Base-by-base conservation (phyloP, 2,888 invertebrate genomes). In the Troides helena region DNA sequence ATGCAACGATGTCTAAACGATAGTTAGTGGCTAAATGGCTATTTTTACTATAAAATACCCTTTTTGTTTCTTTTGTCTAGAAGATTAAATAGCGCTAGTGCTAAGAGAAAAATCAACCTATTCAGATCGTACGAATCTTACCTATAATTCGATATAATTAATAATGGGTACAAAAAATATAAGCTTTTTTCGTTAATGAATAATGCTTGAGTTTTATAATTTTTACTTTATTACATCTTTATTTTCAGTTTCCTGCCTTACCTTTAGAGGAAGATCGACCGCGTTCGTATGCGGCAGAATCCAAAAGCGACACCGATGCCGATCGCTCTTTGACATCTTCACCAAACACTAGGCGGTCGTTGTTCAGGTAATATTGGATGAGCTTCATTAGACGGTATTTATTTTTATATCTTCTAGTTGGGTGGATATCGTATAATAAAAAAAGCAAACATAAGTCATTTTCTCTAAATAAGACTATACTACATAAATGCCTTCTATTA, bases 291-390 rank as follows among this genome's bases (percentile, higher is more conserved):
- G 80, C 76, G 25, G 78, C 72, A 1, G 76, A 75, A 2, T 72
- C 75, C 3, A 75, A 74, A 10, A 85, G 82, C 62, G 75, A 78
- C 64, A 87, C 88, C 0, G 89, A 88, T 63, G 81, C 80, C 0
- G 87, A 87, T 1, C 84, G 86, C n/a, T 88, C 89, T 7, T 77
- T 86, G 18, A 75, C 83, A 72, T 84, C 87, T 14, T 80, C 88
- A 17, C 58, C 79, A n/a, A 81, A 80, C 61, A 81, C 78, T 4
- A 76, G 72, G 43, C 75, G 76, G 18, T 80, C 82, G 4, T 36
- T 76, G n/a, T 73, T 72, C 21, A 80, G 82, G 86, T 85, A 71
- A 46, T 56, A 30, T 53, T 46, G 5, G 18, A 50, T 50, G 17
- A 53, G 5, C 7, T 53, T n/a, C 53, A 53, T 53, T 53, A 6